Base-by-base conservation (phyloP, 1,140 invertebrate genomes). In the Tachypleus tridentatus region DNA sequence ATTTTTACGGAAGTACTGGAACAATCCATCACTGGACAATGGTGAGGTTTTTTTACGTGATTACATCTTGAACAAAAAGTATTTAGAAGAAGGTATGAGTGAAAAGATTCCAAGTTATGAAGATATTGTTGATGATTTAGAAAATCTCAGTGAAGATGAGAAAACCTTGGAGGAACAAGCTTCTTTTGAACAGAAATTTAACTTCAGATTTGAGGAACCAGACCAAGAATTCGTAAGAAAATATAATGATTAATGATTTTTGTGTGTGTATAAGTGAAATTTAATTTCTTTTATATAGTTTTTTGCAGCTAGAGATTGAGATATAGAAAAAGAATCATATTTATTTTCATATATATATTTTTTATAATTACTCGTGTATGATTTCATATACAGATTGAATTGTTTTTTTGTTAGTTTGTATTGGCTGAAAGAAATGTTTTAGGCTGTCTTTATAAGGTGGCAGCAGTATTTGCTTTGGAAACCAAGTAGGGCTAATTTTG, bases 151-250 rank as follows among this genome's bases (percentile, higher is more conserved):
- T 58, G 62, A 70, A 57, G 60, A 95, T 76, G 91, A 95, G 73
- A 78, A 83, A 69, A 71, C 79, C 10, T 72, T 79, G 63, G 74
- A 78, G 61, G 69, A 75, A 47, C 89, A 93, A 74, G 89, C 91
- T 58, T 82, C 89, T 76, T 98, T 97, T 81, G 95, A 98, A 73
- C 83, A 90, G 51, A 96, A 97, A 73, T 98, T 88, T 74, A 97
- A 98, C 79, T 97, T 95, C 76, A 83, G 95, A 70, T 98, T 89
- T 78, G 93, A 98, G 79, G 93, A 98, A 77, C 94, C 94, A 1
- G 94, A 97, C 79, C 82, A 87, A 61, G 90, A 97, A 72, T 96
- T 94, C 81, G 87, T 93, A 77, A 83, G 49, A 60, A 29, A 47
- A 65, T 3, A n/a, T n/a, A 11, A 11, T 10, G 58, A 61, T 29